Conservation (phyloP, 2,797 vertebrate species). For the Molossus molossus region DNA sequence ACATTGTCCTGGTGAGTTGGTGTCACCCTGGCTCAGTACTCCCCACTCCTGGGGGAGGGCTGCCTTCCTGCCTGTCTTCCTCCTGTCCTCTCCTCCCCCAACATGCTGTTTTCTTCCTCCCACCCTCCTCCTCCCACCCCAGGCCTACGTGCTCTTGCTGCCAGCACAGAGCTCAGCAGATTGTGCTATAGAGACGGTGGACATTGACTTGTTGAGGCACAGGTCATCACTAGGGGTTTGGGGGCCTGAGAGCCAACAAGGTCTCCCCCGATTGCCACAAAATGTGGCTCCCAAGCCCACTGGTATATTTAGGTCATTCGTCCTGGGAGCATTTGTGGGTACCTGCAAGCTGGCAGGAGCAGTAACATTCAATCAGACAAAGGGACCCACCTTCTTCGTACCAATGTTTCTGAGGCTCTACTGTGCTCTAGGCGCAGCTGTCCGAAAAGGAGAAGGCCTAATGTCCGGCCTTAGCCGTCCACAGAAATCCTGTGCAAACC, state of each 20-base stretch:
- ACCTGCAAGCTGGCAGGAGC: background rate
- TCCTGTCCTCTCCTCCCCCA: background rate
- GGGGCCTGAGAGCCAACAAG: accelerated
- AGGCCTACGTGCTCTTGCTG: conserved; percentile 96
- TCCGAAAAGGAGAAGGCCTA: background rate
- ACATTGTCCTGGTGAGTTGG: conserved; percentile 93
- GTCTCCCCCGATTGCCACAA: accelerated
- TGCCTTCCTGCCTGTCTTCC: accelerated
- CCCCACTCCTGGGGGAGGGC: background rate
- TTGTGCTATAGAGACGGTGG: conserved; percentile 97
- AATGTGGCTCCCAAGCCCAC: background rate
- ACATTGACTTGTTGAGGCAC: conserved; percentile 95
- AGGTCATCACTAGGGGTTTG: accelerated
- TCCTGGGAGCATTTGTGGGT: background rate
- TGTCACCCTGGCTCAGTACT: background rate
- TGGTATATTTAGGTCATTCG: background rate
- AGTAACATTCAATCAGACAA: background rate
- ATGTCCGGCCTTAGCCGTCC: background rate
- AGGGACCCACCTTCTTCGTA: background rate
- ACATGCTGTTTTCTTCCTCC: background rate
- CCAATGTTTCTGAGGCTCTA: background rate
- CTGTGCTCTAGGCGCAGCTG: background rate
- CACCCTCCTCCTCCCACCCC: conserved; percentile 59
- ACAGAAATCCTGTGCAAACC: background rate
- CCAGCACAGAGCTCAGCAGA: conserved; percentile 96